Percentiles rank a stretch among this genome's conserved stretches.
Evolutionary conservation across 2,888 invertebrate genomes (phyloP).

Genomic region (Cerceris rybyensis): DNA sequence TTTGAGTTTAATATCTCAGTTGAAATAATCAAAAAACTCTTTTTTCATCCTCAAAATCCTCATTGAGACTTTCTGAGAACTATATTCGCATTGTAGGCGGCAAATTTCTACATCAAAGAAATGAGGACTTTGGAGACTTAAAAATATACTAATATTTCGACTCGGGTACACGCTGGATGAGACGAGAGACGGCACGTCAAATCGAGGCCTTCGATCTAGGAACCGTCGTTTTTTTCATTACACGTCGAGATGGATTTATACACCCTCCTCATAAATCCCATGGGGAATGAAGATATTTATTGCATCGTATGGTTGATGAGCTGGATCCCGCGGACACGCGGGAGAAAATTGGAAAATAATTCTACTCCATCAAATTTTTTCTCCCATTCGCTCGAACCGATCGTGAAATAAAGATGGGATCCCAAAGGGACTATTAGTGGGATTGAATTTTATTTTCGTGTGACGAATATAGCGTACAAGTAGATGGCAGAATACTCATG

Average conservation of each 20-base stretch:
- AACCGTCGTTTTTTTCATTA: neutral
- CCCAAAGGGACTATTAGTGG: neutral
- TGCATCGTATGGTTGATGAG: conserved; percentile 6
- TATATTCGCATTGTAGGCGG: too few species aligned
- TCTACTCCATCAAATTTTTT: conserved; percentile 2
- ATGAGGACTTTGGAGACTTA: too few species aligned
- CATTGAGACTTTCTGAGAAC: too few species aligned
- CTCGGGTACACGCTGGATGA: neutral
- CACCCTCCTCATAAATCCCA: neutral
- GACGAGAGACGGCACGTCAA: neutral
- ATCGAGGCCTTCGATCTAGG: neutral
- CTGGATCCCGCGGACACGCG: neutral
- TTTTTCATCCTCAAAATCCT: too few species aligned
- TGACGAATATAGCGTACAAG: too few species aligned
- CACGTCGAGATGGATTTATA: neutral
- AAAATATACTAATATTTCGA: too few species aligned
- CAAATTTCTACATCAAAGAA: too few species aligned
- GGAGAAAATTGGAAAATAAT: conserved; percentile 1
- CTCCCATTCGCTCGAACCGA: neutral
- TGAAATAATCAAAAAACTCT: too few species aligned
- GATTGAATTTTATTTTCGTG: neutral
- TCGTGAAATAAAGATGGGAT: neutral
- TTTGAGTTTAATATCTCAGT: too few species aligned
- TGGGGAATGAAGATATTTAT: conserved; percentile 3
- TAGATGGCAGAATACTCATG: too few species aligned